Evolutionary conservation across 2,888 invertebrate species (phyloP).

Genomic region (Masnerella sp.): DNA sequence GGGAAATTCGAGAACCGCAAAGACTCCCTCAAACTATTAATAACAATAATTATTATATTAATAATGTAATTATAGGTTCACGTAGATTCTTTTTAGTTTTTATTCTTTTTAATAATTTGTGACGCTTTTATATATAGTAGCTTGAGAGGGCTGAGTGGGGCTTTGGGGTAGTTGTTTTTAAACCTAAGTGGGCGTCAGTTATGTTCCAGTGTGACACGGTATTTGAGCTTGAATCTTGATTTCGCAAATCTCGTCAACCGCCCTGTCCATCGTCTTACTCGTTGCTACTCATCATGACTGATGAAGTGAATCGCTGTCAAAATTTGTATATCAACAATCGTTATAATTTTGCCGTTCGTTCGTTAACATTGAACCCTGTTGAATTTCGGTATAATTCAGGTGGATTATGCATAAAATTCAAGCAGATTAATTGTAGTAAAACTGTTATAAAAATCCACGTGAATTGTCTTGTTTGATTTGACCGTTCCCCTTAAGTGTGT

Average conservation of each 20-base stretch:
- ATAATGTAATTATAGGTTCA: slow-evolving; percentile 62
- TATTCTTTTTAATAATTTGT: slow-evolving; percentile 61
- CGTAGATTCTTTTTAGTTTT: slow-evolving; percentile 58
- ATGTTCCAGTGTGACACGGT: slow-evolving; percentile 65
- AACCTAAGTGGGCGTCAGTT: slow-evolving; percentile 49
- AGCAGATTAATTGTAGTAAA: slow-evolving; percentile 54
- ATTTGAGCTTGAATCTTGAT: slow-evolving; percentile 73
- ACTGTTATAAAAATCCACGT: slow-evolving; percentile 56
- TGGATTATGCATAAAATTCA: slow-evolving; percentile 54
- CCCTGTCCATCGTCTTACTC: slow-evolving; percentile 37
- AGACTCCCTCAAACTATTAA: slow-evolving; percentile 54
- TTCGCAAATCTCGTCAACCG: slow-evolving; percentile 34
- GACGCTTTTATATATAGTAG: slow-evolving; percentile 64
- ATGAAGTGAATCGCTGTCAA: slow-evolving; percentile 52
- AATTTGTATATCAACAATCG: slow-evolving; percentile 36
- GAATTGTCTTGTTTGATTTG: slow-evolving; percentile 41
- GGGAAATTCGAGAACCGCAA: slow-evolving; percentile 52
- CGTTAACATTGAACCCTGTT: slow-evolving; percentile 50
- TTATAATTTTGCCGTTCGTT: slow-evolving; percentile 28
- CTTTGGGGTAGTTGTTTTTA: slow-evolving; percentile 57
- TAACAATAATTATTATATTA: slow-evolving; percentile 55
- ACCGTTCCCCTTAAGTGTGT: slow-evolving; percentile 8
- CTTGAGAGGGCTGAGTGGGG: slow-evolving; percentile 60
- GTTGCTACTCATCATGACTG: slow-evolving; percentile 29
- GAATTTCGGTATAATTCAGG: slow-evolving; percentile 43